Evolutionary conservation across 2,888 invertebrate species (phyloP).

Genomic region (Cheilosia pagana): DNA sequence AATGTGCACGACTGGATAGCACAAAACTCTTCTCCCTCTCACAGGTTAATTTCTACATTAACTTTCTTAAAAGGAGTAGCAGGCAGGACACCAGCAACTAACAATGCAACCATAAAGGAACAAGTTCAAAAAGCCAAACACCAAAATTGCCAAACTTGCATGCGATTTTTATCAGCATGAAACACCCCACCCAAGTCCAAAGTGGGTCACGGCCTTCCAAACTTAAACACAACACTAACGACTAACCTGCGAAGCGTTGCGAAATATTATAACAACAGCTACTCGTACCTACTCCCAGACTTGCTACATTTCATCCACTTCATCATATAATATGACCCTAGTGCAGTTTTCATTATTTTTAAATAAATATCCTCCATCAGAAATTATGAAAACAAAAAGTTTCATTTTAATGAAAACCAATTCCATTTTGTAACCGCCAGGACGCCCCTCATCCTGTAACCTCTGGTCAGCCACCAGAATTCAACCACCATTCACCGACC

Average conservation of each 20-base stretch:
- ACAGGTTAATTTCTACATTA: too few species aligned
- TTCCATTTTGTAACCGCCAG: constrained; percentile 25
- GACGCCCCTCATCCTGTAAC: background rate
- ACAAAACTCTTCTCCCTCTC: too few species aligned
- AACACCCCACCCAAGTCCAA: background rate
- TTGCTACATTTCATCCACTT: background rate
- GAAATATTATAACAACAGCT: background rate
- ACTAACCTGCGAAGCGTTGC: background rate
- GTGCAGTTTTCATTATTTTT: constrained; percentile 42
- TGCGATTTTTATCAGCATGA: too few species aligned
- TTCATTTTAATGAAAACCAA: constrained; percentile 59
- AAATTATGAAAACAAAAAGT: constrained; percentile 55
- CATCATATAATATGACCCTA: constrained; percentile 20
- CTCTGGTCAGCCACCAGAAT: constrained; percentile 1
- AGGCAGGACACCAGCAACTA: too few species aligned
- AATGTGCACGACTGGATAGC: too few species aligned
- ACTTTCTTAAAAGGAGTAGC: too few species aligned
- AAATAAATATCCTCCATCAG: constrained; percentile 49
- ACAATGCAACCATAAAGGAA: too few species aligned
- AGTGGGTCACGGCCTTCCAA: background rate
- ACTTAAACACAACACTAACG: background rate
- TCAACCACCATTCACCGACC: constrained; percentile 22
- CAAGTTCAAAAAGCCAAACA: too few species aligned
- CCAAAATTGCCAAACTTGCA: too few species aligned
- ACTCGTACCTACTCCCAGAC: background rate